phyloP scores from a whole-genome alignment of 2,113 vertebrate genomes.

The Pipa parva region DNA sequence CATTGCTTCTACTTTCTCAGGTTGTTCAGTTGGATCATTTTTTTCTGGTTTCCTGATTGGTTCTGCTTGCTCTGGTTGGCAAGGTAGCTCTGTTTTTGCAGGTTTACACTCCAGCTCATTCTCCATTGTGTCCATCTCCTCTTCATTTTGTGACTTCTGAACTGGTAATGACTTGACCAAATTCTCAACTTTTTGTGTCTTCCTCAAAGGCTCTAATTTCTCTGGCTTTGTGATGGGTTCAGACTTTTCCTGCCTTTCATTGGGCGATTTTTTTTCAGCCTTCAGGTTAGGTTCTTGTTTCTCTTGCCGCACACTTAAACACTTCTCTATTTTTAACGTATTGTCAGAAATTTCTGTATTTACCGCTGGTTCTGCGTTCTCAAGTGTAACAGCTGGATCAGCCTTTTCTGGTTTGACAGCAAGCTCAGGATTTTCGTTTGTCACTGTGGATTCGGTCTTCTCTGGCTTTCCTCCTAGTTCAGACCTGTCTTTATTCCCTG shows the following conservation, averaged over 20 bases:
- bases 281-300: neutral
- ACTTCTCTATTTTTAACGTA: neutral
- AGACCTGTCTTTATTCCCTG: neutral
- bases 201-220: constrained; percentile 1
- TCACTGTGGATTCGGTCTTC: neutral
- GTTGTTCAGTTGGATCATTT: constrained; percentile 21
- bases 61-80: constrained; percentile 41
- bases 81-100: constrained; percentile 26
- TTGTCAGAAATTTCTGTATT: neutral
- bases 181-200: constrained; percentile 43
- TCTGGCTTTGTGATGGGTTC: constrained; percentile 13
- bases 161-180: neutral
- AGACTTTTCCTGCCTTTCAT: neutral
- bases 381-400: neutral
- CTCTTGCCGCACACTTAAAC: neutral
- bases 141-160: constrained; percentile 37
- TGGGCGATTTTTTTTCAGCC: neutral
- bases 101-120: neutral
- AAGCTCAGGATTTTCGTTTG: neutral
- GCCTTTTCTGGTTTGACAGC: constrained; percentile 4
- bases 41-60: constrained; percentile 29
- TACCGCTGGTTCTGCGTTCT: neutral
- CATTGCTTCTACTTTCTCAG: constrained; percentile 22
- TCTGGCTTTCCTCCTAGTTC: neutral
- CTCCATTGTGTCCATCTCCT: constrained; percentile 14